phyloP scores from a whole-genome alignment of 2,888 invertebrate genomes.

The Myopa tessellatipennis region DNA sequence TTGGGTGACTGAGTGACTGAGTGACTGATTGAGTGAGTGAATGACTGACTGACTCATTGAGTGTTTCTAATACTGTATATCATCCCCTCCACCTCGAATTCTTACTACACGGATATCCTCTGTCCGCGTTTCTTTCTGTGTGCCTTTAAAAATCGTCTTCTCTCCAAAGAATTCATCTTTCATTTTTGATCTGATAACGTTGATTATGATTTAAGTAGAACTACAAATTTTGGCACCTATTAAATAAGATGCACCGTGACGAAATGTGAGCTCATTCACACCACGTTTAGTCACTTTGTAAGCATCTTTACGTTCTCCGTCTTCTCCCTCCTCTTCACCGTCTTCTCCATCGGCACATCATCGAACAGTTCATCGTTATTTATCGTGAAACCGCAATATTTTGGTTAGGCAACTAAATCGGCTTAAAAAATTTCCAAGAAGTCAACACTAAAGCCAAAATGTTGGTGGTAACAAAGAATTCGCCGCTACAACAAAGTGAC shows the following conservation, averaged over 20 bases:
- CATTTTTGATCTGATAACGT: background rate
- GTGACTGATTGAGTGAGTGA: too few relatives aligned
- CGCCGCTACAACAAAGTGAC: constrained; percentile 35
- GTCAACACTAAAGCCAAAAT: background rate
- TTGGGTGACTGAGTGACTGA: too few relatives aligned
- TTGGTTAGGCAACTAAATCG: background rate
- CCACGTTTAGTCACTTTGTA: background rate
- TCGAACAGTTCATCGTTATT: background rate
- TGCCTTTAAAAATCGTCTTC: too few relatives aligned
- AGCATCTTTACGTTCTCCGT: background rate
- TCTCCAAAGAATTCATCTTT: background rate
- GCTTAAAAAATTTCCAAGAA: constrained; percentile 8
- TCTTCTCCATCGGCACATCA: background rate
- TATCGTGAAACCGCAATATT: constrained; percentile 3
- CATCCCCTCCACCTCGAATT: too few relatives aligned
- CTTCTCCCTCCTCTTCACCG: background rate
- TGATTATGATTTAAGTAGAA: background rate
- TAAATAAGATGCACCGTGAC: background rate
- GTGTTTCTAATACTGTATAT: too few relatives aligned
- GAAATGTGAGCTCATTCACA: background rate
- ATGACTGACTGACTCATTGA: too few relatives aligned
- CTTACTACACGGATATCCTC: too few relatives aligned
- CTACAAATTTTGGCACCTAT: background rate
- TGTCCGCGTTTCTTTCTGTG: too few relatives aligned
- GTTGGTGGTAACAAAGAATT: background rate